Evolutionary conservation across 2,797 vertebrate species (phyloP), one percentile per base, ranked within the genome.

Genomic region (Chelidonichthys spinosus): DNA sequence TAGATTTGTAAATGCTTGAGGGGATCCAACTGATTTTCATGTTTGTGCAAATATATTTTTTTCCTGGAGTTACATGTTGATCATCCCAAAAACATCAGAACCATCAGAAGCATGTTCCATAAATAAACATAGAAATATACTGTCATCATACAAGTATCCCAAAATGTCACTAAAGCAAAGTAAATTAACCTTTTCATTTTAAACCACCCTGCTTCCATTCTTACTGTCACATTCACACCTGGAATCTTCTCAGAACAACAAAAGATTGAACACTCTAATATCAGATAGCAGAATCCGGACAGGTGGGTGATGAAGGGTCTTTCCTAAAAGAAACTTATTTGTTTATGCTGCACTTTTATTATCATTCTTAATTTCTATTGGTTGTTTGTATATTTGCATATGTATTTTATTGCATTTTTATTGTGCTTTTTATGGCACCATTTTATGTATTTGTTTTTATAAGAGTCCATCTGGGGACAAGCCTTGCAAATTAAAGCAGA

Each of bases 331-430:
- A 7, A 10, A 7, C 10, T 42, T 43, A 25, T 49, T 69, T 2
- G 5, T 59, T 63, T 36, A 36, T 11, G 13, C 25, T 25, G 40
- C 18, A 46, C 17, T 58, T 47, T 33, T 35, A 53, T 44, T 36
- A 40, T 53, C 3, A 11, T 39, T 18, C 18, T 32, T 49, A 9
- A 44, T 53, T 60, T 60, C n/a, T 36, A 25, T 39, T 32, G 47
- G 11, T 43, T 43, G 63, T 58, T 37, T 72, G 13, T 32, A n/a
- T 37, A 55, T 78, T 52, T 52, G 7, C 11, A 60, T 60, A 32
- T 52, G 32, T 39, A 49, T 66, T 63, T 72, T 17, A 63, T 64
- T 53, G 39, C n/a, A n/a, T 63, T 61, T 79, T 74, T 39, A 69
- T 66, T 58, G 8, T 11, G 33, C 37, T 63, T 61, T 70, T 66